A percentile compares a stretch with the other conserved stretches of the same genome.
Conservation (phyloP, 2,888 invertebrate genomes). For the Platerodrilus igneus region DNA sequence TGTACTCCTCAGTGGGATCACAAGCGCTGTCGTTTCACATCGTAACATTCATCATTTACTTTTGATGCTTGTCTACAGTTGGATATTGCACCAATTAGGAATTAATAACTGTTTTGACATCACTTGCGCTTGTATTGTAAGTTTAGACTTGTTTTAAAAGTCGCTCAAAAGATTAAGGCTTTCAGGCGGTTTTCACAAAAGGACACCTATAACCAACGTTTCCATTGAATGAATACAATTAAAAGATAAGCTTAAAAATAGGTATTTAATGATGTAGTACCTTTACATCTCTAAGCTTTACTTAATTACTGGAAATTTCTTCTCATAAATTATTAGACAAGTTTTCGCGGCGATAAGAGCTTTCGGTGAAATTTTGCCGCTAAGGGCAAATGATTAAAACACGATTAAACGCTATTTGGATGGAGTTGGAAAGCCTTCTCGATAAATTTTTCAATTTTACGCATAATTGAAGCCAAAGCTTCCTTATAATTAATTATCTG, state of each 20-base stretch:
- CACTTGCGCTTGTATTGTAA: too few species aligned
- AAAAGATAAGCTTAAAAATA: too few species aligned
- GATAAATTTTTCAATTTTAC: conserved; percentile 16
- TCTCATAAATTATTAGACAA: conserved; percentile 18
- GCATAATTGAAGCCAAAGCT: conserved; percentile 14
- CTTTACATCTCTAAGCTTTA: too few species aligned
- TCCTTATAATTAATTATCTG: conserved; percentile 9
- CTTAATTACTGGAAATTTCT: conserved; percentile 14
- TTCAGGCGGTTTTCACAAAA: too few species aligned
- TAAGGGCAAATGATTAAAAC: conserved; percentile 18
- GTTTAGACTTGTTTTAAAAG: too few species aligned
- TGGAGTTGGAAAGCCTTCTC: conserved; percentile 7
- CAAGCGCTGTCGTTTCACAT: conserved; percentile 22
- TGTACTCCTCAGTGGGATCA: conserved; percentile 27
- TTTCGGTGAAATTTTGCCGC: conserved; percentile 15
- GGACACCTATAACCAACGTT: too few species aligned
- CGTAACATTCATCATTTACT: conserved; percentile 23
- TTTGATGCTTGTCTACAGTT: conserved; percentile 14
- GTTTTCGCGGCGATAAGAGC: conserved; percentile 15
- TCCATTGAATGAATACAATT: too few species aligned
- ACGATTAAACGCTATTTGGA: conserved; percentile 17
- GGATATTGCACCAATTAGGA: conserved; percentile 13
- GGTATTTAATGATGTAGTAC: too few species aligned
- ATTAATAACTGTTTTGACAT: too few species aligned
- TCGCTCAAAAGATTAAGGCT: too few species aligned